Evolutionary conservation across 2,113 vertebrate species (phyloP).

Genomic region (Myiozetetes cayanensis): DNA sequence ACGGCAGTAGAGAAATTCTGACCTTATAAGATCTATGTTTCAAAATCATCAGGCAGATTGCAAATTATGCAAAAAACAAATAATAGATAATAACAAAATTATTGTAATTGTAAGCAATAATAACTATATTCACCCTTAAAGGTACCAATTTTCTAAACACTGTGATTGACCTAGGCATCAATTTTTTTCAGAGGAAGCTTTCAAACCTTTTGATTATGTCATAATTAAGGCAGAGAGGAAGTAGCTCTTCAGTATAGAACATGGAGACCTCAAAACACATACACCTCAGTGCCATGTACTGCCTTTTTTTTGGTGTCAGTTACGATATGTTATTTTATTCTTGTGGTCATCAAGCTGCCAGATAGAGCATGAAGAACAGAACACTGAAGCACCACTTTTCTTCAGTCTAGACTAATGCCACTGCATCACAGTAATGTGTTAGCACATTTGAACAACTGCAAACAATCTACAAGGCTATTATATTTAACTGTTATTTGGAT

Average conservation of each 20-base stretch:
- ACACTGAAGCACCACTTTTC: not conserved
- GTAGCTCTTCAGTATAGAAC: not conserved
- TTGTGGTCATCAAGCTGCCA: not conserved
- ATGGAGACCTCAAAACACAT: not conserved
- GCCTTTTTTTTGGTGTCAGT: not conserved
- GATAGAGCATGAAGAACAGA: not conserved
- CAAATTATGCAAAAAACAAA: not conserved
- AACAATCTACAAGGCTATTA: conserved; percentile 38
- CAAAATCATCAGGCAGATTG: not conserved
- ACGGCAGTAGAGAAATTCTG: not conserved
- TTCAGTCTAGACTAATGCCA: not conserved
- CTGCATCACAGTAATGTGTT: not conserved
- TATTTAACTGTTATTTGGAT: conserved; percentile 49
- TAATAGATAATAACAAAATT: not conserved
- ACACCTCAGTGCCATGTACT: not conserved
- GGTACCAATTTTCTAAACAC: conserved; percentile 4
- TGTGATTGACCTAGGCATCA: not conserved
- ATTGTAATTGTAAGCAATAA: not conserved
- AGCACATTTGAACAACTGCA: conserved; percentile 32
- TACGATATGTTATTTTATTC: not conserved
- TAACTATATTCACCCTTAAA: not conserved
- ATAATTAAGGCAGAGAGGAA: not conserved
- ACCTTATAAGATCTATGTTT: not conserved
- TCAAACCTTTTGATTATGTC: not conserved
- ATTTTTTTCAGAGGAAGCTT: not conserved